A percentile compares a stretch with the other conserved stretches of the same genome.
Evolutionary conservation across 2,797 vertebrate species (phyloP).

Genomic region (Choloepus didactylus): DNA sequence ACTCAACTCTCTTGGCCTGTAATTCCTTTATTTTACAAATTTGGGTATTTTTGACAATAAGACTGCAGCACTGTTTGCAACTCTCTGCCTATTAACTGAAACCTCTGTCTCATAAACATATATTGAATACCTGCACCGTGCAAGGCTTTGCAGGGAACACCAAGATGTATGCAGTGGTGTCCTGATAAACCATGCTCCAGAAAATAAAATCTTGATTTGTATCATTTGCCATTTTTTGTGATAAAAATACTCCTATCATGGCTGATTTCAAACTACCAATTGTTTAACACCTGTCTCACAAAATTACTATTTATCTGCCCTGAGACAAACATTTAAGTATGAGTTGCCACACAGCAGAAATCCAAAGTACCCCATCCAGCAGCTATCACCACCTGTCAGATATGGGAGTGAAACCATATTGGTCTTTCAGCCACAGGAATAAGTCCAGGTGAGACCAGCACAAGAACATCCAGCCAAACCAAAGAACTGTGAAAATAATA

Average conservation of each 20-base stretch:
- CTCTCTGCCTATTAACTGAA: slow-evolving; percentile 2
- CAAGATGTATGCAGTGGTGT: neutral
- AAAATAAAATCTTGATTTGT: neutral
- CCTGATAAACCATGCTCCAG: neutral
- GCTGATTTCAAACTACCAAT: neutral
- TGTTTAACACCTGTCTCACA: neutral
- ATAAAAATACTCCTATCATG: neutral
- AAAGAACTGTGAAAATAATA: neutral
- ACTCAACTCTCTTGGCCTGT: neutral
- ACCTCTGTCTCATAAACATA: neutral
- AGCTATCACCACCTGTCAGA: neutral
- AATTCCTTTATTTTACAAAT: neutral
- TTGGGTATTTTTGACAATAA: neutral
- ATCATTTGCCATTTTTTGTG: neutral
- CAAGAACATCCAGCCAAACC: neutral
- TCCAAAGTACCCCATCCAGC: neutral
- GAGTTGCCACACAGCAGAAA: neutral
- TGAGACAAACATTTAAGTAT: slow-evolving; percentile 12
- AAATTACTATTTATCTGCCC: neutral
- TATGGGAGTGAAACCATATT: neutral
- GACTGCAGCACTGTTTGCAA: neutral
- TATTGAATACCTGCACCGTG: fast-evolving
- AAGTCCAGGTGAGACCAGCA: neutral
- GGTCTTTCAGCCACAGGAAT: neutral
- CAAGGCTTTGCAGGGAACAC: neutral